phyloP scores from a whole-genome alignment of 2,888 invertebrate genomes.

The Heterodera filipjevi region DNA sequence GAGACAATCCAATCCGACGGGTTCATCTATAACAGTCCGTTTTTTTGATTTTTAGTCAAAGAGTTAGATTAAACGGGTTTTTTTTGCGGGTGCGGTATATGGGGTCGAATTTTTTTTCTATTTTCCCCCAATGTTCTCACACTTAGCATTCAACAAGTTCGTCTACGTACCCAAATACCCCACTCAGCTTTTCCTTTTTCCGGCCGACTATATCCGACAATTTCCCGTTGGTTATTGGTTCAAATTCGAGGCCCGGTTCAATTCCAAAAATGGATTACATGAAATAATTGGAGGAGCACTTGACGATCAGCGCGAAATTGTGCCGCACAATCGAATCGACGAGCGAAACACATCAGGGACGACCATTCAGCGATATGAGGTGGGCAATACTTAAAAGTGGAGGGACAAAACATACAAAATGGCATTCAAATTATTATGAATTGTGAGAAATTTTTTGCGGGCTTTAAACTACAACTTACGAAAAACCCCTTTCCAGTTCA shows the following conservation, averaged over 20 bases:
- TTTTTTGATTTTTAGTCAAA: constrained; percentile 9
- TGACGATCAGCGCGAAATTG: constrained; percentile 15
- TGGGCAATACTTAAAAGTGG: constrained; percentile 27
- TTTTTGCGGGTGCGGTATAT: too few relatives aligned
- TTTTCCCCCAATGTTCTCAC: constrained; percentile 13
- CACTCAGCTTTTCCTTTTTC: constrained; percentile 28
- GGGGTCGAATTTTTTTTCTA: too few relatives aligned
- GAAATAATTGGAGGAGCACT: constrained; percentile 20
- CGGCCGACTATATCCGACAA: neutral
- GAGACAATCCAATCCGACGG: neutral
- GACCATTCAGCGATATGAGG: neutral
- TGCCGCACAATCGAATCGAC: constrained; percentile 6
- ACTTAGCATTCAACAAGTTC: constrained; percentile 7
- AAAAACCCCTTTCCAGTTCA: constrained; percentile 25
- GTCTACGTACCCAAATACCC: constrained; percentile 31
- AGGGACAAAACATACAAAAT: too few relatives aligned
- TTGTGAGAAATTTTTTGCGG: too few relatives aligned
- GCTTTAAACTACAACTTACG: too few relatives aligned
- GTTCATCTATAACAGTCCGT: neutral
- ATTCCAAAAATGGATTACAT: constrained; percentile 19
- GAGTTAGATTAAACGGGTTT: constrained; percentile 11
- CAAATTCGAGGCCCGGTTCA: constrained; percentile 25
- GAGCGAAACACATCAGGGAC: neutral
- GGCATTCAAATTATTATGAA: too few relatives aligned
- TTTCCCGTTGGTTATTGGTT: constrained; percentile 32